Evolutionary conservation across 2,113 vertebrate species (phyloP), one percentile per base, ranked within the genome.

Genomic region (Oncorhynchus gorbuscha): DNA sequence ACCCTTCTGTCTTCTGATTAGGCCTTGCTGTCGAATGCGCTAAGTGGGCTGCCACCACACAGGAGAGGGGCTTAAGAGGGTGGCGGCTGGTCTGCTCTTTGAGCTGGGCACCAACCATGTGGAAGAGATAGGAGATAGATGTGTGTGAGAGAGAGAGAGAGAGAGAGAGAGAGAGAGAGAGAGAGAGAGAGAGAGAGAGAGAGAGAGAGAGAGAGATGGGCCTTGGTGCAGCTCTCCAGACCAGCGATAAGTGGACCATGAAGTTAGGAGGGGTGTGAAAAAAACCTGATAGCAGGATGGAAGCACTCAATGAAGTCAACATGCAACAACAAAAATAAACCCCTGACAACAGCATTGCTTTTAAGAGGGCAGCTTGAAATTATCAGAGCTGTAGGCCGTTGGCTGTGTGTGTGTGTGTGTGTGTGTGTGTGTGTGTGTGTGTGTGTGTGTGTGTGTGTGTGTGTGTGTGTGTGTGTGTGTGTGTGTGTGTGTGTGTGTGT

Each of bases 301-400:
- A 92, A 92, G 87, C 81, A 90, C 92, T 91, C 90, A 91, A 85
- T 77, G 86, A 89, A 92, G 89, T 72, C 92, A 90, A 92, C 92
- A 77, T 85, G 87, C 84, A 69, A 68, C 66, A 74, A 71, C 55
- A 14, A 14, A 20, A 68, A 61, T 62, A 67, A 35, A 76, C 77
- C 85, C 85, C 84, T 74, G 70, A 85, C 86, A 86, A 80, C 85
- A 87, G 84, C 82, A 79, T 76, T 78, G 75, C 82, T 87, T 79
- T 84, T 81, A 88, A 87, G 89, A 87, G 89, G 85, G 75, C 58
- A 35, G 76, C 80, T 86, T 82, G 73, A 81, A 79, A 78, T 81
- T 82, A 84, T 88, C 84, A 86, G 83, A 83, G 74, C 49, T 1
- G 74, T 79, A 78, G 76, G 72, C 59, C 80, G 51, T 7, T 82